These are phyloP conservation scores for Ommatoiulus sabulosus DNA, from an alignment of 2,888 invertebrate genomes.

Conservation along the genomic window DNA sequence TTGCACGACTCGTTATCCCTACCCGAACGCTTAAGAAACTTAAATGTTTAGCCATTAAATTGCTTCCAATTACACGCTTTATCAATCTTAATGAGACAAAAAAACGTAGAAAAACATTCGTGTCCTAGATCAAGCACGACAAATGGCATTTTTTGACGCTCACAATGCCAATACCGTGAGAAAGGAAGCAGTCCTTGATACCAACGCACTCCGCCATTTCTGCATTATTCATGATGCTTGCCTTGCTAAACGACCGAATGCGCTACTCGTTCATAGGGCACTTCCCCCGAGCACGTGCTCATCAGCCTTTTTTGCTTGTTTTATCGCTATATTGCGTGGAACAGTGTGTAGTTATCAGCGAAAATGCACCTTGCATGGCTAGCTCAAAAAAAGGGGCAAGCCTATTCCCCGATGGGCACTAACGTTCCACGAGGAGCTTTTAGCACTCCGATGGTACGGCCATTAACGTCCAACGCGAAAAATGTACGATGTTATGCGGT, in stretches of 20 bases:
- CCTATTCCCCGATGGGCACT: neutral
- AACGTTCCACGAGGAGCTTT: conserved; percentile 22
- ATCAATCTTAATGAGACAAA: neutral
- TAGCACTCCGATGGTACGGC: conserved; percentile 29
- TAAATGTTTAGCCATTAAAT: neutral
- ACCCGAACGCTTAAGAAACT: neutral
- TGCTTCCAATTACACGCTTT: conserved; percentile 8
- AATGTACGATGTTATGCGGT: neutral
- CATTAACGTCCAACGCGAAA: conserved; percentile 30
- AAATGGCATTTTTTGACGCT: neutral
- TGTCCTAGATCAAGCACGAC: neutral
- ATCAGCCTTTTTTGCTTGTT: neutral
- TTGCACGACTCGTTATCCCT: neutral
- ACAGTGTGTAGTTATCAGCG: neutral
- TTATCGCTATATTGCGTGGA: conserved; percentile 17
- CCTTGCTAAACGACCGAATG: neutral
- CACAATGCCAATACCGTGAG: neutral
- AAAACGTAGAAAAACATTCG: neutral
- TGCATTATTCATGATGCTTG: conserved; percentile 3
- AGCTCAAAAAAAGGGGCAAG: neutral
- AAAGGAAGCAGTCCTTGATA: conserved; percentile 4
- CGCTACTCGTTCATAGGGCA: neutral
- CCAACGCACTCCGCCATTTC: neutral
- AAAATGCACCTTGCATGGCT: conserved; percentile 17
- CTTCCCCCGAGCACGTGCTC: conserved; percentile 16